Base-by-base conservation (phyloP, 2,797 vertebrate genomes). In the Danio jaintianensis region DNA sequence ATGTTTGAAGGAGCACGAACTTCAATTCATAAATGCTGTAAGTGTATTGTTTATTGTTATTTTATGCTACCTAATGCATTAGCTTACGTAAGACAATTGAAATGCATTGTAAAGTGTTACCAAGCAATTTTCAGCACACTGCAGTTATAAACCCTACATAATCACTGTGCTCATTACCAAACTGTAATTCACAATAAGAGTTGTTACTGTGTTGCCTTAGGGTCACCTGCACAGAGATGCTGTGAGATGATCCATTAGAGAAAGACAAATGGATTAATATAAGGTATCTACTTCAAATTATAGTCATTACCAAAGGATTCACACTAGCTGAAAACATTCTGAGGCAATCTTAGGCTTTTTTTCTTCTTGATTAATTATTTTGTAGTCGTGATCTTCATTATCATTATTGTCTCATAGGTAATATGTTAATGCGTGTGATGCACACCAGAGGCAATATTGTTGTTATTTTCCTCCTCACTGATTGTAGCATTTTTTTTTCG, bases 271-370 rank as follows among this genome's bases (percentile, higher is more conserved):
- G 64, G 38, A 82, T 67, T 73, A 42, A 81, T 81, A 76, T 69
- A 70, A 55, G 50, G 59, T 73, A 81, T 83, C 82, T 85, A 78
- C 82, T 83, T 86, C 66, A 66, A 84, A 82, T 20, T 80, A 64
- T 77, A 68, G 74, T 86, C 80, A 73, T 75, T 80, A 84, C 82
- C 85, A 86, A 86, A 86, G 85, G 85, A 86, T 78, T 80, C 74
- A 78, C 59, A 36, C 61, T 78, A 82, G 73, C 77, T 82, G 58
- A 82, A 50, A 77, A 79, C 12, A 80, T 80, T 72, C 43, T 8
- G 80, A 83, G 78, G 81, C 78, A 85, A 81, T 83, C 75, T 53
- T 52, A 62, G 48, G 12, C 13, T 62, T 16, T n/a, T 59, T 48
- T 47, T 59, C n/a, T 63, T 40, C 50, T 22, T 64, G 38, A 52